These are phyloP conservation scores for Notechis scutatus DNA, from an alignment of 2,113 vertebrate genomes.

Conservation along the genomic window DNA sequence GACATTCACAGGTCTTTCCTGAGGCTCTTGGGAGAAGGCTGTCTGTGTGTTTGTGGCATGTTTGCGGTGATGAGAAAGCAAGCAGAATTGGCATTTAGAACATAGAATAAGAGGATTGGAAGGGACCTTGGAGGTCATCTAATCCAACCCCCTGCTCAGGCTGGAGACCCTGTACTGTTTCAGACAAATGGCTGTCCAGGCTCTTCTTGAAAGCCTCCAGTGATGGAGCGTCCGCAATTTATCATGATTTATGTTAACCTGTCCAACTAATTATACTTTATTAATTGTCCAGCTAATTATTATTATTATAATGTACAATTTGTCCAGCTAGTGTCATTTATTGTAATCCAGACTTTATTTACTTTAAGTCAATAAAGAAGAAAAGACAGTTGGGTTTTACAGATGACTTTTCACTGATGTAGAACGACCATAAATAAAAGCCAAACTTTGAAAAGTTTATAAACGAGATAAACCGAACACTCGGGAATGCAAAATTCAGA, in stretches of 20 bases:
- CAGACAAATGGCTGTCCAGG: not conserved
- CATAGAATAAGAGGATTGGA: not conserved
- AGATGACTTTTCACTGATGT: no score
- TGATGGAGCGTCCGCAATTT: not conserved
- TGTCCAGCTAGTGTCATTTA: not conserved
- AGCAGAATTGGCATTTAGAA: no score
- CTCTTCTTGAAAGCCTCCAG: not conserved
- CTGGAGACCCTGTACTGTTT: not conserved
- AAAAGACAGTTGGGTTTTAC: not conserved
- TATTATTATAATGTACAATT: not conserved
- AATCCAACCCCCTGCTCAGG: not conserved
- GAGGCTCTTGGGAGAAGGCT: no score
- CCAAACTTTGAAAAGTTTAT: no score
- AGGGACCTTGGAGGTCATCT: not conserved
- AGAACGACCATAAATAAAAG: no score
- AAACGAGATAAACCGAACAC: no score
- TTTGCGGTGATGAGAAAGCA: no score
- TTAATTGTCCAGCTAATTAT: not conserved
- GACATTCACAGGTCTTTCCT: no score
- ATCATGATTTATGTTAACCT: not conserved
- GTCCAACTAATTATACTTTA: not conserved
- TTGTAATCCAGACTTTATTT: not conserved
- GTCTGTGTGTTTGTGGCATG: no score
- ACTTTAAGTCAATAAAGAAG: not conserved
- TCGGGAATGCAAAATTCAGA: no score